Evolutionary conservation across 2,797 vertebrate species (phyloP).

Genomic region (Sarcoramphus papa): DNA sequence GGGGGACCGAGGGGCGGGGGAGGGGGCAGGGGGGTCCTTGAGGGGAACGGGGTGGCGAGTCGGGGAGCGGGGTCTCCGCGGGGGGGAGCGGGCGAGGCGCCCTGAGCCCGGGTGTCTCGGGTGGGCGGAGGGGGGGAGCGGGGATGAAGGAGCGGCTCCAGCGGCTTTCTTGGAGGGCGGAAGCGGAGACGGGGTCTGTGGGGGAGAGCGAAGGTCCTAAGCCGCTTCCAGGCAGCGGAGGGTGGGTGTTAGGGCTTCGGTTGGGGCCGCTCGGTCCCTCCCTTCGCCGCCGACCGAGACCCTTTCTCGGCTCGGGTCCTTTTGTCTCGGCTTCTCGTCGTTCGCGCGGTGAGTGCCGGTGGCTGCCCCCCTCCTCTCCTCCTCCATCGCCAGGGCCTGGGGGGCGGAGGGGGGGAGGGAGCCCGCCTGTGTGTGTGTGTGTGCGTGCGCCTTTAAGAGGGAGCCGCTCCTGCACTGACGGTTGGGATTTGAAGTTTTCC

Average conservation of each 20-base stretch:
- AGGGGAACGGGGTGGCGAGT: background rate
- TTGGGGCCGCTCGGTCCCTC: background rate
- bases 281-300: background rate
- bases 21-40: background rate
- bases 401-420: slow-evolving; percentile 5
- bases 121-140: background rate
- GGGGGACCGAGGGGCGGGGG: background rate
- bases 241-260: background rate
- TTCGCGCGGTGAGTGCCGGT: background rate
- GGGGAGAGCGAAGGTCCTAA: background rate
- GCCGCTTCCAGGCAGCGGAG: background rate
- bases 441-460: slow-evolving; percentile 72
- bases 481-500: slow-evolving; percentile 81
- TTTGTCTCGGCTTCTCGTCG: slow-evolving; percentile 21
- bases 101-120: background rate
- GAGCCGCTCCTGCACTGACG: slow-evolving; percentile 75
- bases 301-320: background rate
- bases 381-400: slow-evolving; percentile 45
- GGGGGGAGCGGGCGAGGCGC: background rate
- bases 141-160: background rate
- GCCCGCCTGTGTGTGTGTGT: background rate
- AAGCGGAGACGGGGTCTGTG: background rate
- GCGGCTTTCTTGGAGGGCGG: background rate
- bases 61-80: background rate
- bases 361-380: slow-evolving; percentile 34